Evolutionary conservation across 35 echinoderm and acorn worm species (phyloP).

Genomic region (Lytechinus variegatus): DNA sequence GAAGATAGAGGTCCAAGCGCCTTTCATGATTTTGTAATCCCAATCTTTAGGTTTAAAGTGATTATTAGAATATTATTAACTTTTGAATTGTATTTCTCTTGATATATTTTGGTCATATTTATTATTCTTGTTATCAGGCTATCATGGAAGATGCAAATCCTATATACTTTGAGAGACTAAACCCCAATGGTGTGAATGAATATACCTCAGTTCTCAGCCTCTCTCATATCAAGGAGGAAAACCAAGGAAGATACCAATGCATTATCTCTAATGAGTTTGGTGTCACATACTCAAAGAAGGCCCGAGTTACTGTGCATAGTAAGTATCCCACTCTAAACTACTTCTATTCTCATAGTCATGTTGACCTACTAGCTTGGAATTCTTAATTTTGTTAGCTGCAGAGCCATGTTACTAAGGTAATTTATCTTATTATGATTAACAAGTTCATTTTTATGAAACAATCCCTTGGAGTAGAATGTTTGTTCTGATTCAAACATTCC

Average conservation of each 20-base stretch:
- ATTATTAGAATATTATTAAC: background rate
- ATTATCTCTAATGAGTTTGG: constrained; percentile 90
- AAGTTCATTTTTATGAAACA: too few relatives aligned
- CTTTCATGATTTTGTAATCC: too few relatives aligned
- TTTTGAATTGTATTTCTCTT: background rate
- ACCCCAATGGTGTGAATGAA: constrained; percentile 56
- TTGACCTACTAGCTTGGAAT: too few relatives aligned
- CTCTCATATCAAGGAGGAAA: constrained; percentile 66
- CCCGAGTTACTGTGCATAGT: constrained; percentile 90
- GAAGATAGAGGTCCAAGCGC: too few relatives aligned
- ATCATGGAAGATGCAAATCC: constrained; percentile 55
- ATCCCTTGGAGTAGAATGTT: too few relatives aligned
- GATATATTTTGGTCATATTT: background rate
- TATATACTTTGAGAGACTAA: constrained; percentile 49
- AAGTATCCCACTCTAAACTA: constrained; percentile 30
- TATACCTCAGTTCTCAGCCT: constrained; percentile 77
- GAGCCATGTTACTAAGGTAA: too few relatives aligned
- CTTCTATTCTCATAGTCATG: background rate
- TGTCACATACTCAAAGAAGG: constrained; percentile 78
- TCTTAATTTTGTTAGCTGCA: too few relatives aligned
- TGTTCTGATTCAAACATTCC: background rate
- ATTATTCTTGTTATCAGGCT: constrained; percentile 16
- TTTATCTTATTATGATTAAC: too few relatives aligned
- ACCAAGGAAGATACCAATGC: constrained; percentile 89
- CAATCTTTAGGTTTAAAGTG: background rate